A percentile compares a stretch with the other conserved stretches of the same genome.
These are phyloP conservation scores for Drosophila cognata DNA, from an alignment of 2,888 invertebrate species.

Conservation along the genomic window DNA sequence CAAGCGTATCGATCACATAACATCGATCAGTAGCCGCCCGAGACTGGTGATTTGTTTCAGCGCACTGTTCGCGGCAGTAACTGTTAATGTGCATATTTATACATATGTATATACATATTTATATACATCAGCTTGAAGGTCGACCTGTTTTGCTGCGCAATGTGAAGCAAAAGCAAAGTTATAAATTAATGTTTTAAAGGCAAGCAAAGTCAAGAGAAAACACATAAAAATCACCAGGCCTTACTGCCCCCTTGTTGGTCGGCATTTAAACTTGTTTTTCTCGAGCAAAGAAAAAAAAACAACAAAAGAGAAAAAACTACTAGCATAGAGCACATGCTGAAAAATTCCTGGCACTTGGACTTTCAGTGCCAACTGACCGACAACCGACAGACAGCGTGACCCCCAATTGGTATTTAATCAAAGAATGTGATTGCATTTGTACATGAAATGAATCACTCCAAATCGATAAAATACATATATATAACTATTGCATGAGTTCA, in stretches of 20 bases:
- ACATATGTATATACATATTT: neutral
- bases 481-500: neutral
- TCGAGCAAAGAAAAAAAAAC: slow-evolving; percentile 8
- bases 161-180: slow-evolving; percentile 51
- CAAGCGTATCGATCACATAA: neutral
- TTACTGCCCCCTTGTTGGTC: slow-evolving; percentile 32
- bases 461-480: slow-evolving; percentile 10
- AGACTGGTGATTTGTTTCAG: neutral
- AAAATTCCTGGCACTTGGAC: slow-evolving; percentile 51
- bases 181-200: slow-evolving; percentile 63
- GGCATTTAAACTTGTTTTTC: slow-evolving; percentile 58
- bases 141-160: slow-evolving; percentile 58
- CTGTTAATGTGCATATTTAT: slow-evolving; percentile 3
- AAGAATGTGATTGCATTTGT: slow-evolving; percentile 28
- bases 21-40: neutral
- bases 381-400: slow-evolving; percentile 41
- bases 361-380: slow-evolving; percentile 40
- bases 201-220: slow-evolving; percentile 52
- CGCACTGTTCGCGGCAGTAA: neutral
- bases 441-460: slow-evolving; percentile 21
- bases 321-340: slow-evolving; percentile 40
- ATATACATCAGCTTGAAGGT: slow-evolving; percentile 48
- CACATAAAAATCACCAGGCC: slow-evolving; percentile 31
- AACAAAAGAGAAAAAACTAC: neutral
- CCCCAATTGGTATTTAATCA: slow-evolving; percentile 63